A percentile compares a stretch with the other conserved stretches of the same genome.
Conservation (phyloP, 2,797 vertebrate genomes). For the Sebastes hubbsi region DNA sequence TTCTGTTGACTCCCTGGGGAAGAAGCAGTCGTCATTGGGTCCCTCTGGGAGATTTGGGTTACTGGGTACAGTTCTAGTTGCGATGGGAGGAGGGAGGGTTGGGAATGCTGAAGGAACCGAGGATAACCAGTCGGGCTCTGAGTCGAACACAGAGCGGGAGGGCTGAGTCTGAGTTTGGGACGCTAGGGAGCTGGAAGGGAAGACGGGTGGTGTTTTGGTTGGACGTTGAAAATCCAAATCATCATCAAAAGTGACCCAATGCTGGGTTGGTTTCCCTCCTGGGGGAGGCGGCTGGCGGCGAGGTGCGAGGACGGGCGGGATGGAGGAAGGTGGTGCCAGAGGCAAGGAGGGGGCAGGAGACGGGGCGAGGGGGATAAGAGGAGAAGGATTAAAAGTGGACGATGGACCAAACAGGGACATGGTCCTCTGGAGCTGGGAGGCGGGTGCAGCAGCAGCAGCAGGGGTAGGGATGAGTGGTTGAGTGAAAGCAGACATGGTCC, state of each 20-base stretch:
- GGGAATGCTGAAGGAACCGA: conserved; percentile 74
- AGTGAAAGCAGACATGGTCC: conserved; percentile 57
- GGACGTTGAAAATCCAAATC: conserved; percentile 66
- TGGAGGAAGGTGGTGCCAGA: conserved; percentile 36
- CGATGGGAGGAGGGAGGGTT: conserved; percentile 81
- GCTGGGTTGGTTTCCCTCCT: conserved; percentile 75
- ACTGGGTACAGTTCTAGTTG: conserved; percentile 78
- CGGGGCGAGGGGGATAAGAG: conserved; percentile 21
- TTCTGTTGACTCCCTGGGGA: conserved; percentile 85
- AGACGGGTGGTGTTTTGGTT: conserved; percentile 48
- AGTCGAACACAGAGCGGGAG: conserved; percentile 67
- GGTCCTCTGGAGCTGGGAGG: conserved; percentile 58
- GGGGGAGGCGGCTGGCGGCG: conserved; percentile 47
- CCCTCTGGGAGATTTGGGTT: conserved; percentile 72
- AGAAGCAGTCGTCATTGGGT: conserved; percentile 71
- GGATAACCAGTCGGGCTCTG: conserved; percentile 81
- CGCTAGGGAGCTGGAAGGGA: conserved; percentile 45
- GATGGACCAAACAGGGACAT: conserved; percentile 54
- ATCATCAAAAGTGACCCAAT: conserved; percentile 95
- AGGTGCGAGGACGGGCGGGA: conserved; percentile 36
- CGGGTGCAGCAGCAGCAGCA: conserved; percentile 18
- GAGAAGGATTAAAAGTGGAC: conserved; percentile 35
- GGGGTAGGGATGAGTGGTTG: conserved; percentile 60
- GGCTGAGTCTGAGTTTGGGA: conserved; percentile 70
- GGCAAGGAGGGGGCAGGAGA: conserved; percentile 55